A percentile compares a stretch with the other conserved stretches of the same genome.
Conservation (phyloP, 2,113 vertebrate species). For the Labrus mixtus region DNA sequence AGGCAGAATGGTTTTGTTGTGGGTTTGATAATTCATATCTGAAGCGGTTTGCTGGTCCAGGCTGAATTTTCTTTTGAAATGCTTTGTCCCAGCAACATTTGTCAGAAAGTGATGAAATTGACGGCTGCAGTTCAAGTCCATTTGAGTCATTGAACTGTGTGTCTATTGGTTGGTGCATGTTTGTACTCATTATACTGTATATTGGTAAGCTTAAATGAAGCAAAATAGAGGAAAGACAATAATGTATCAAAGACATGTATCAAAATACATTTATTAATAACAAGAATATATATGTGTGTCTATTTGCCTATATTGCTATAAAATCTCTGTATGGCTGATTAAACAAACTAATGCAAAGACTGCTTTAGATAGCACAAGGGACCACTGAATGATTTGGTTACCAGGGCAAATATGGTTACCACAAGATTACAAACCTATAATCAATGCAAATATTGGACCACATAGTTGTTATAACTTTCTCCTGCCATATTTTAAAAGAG, state of each 20-base stretch:
- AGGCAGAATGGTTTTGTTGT: slow-evolving; percentile 54
- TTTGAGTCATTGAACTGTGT: not conserved
- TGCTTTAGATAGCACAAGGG: not conserved
- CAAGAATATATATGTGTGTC: no score
- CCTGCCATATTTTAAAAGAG: not conserved
- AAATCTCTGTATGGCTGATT: no score
- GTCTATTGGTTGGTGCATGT: not conserved
- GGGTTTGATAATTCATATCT: slow-evolving; percentile 59
- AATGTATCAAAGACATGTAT: no score
- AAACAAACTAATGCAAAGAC: no score
- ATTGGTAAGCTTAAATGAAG: not conserved
- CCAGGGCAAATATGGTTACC: no score
- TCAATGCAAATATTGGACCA: no score
- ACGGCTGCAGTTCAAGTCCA: slow-evolving; percentile 16
- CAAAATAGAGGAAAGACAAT: not conserved
- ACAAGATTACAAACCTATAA: no score
- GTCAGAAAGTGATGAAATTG: slow-evolving; percentile 37
- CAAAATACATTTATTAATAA: no score
- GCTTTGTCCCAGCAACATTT: slow-evolving; percentile 33
- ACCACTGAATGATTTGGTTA: not conserved
- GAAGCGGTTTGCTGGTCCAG: slow-evolving; percentile 34
- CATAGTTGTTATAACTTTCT: not conserved
- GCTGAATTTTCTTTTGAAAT: slow-evolving; percentile 40
- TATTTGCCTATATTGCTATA: no score
- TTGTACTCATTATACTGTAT: not conserved